Base-by-base conservation (phyloP, 1,140 invertebrate genomes). In the Meteorus sp. region DNA sequence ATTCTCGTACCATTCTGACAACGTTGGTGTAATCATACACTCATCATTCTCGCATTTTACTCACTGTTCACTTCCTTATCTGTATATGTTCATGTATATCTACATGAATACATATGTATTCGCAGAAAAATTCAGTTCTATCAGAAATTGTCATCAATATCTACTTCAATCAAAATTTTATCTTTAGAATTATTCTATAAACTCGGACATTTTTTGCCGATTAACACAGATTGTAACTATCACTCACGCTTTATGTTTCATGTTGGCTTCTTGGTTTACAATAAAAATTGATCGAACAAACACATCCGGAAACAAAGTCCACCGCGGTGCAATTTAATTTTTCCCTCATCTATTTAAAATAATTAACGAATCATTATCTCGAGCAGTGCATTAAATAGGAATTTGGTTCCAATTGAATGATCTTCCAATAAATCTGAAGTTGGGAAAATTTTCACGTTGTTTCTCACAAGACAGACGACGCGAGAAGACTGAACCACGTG, bases 401-500 rank as follows among this genome's bases (percentile, higher is more conserved):
- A 33, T 37, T 57, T 41, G 45, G 22, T 7, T n/a, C n/a, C n/a
- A n/a, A n/a, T n/a, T n/a, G n/a, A n/a, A n/a, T n/a, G n/a, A n/a
- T n/a, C n/a, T n/a, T n/a, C n/a, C n/a, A n/a, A n/a, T n/a, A n/a
- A 3, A 13, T 6, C 23, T 3, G 17, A 17, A n/a, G 17, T 25
- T 13, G 29, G 39, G 3, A 19, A 41, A 13, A 17, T 27, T 22
- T n/a, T 22, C n/a, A 41, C 31, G 37, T 13, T 13, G 44, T 51
- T 60, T 60, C 23, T 51, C 45, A 43, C 45, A 41, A 19, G 19
- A 20, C 50, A 27, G 25, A 15, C 44, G 29, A 39, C 39, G 29
- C 55, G 20, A 47, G 19, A 25, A 56, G 47, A 61, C 60, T 57
- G 50, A 57, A 39, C 35, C 59, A 61, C 53, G 54, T 61, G 54